These are phyloP conservation scores for Trididemnum miniatum DNA, from an alignment of 23 tunicate genomes.

Conservation along the genomic window DNA sequence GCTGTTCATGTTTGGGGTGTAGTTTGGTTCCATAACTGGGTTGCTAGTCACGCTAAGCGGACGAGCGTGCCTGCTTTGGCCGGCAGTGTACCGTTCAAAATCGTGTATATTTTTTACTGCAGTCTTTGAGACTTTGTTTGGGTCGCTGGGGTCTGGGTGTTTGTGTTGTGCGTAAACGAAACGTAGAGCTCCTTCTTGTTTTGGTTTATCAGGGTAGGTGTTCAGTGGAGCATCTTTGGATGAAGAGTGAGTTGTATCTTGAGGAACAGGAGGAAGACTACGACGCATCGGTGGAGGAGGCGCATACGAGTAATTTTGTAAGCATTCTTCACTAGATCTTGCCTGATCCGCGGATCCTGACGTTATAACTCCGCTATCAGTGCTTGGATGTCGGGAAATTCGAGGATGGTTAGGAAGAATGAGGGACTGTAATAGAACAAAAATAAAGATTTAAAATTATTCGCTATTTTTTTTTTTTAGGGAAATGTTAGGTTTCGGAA, in stretches of 20 bases:
- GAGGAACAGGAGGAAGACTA: neutral
- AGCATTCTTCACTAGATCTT: neutral
- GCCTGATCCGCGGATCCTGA: conserved; percentile 16
- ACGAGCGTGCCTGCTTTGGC: neutral
- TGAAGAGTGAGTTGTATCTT: neutral
- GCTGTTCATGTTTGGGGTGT: neutral
- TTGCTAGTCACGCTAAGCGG: neutral
- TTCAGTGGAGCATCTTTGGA: neutral
- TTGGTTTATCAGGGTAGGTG: neutral
- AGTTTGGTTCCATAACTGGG: conserved; percentile 29
- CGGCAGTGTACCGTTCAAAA: conserved; percentile 36
- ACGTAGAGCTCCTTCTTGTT: neutral
- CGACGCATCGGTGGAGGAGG: neutral
- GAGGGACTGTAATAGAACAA: too few relatives aligned
- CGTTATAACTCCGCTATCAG: conserved; percentile 69
- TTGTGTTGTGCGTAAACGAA: neutral
- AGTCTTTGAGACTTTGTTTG: neutral
- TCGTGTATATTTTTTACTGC: conserved; percentile 40
- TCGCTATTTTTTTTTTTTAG: too few relatives aligned
- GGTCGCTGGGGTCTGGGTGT: neutral
- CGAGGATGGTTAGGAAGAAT: conserved; percentile 82
- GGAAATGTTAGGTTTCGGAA: too few relatives aligned
- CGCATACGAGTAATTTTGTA: neutral
- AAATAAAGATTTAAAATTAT: too few relatives aligned
- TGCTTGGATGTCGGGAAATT: conserved; percentile 65